Conservation (phyloP, 2,113 vertebrate genomes). For the Arenaria interpres region DNA sequence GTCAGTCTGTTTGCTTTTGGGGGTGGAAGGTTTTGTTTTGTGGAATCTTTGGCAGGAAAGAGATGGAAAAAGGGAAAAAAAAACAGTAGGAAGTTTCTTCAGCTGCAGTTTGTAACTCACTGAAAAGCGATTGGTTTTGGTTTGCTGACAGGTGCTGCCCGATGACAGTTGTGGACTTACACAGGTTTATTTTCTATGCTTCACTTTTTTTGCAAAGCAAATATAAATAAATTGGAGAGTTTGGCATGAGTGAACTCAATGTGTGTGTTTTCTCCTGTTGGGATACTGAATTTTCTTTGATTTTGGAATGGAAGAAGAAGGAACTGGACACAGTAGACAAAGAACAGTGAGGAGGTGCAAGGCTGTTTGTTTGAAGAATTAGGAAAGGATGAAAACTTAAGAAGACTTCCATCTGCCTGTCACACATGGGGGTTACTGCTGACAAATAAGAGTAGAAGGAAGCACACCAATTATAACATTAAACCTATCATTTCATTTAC, state of each 20-base stretch:
- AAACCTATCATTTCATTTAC: not conserved
- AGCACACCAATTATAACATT: not conserved
- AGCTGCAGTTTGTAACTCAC: not conserved
- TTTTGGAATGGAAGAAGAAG: not conserved
- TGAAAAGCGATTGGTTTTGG: not conserved
- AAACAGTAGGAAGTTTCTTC: not conserved
- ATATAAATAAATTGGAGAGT: not conserved
- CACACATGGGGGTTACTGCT: not conserved
- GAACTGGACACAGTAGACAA: not conserved
- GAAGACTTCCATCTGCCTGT: not conserved
- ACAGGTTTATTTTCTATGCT: not conserved
- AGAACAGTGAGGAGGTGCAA: not conserved
- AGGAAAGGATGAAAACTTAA: not conserved
- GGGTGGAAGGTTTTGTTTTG: not conserved
- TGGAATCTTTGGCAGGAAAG: not conserved
- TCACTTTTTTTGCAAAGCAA: not conserved
- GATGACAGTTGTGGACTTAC: not conserved
- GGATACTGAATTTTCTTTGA: not conserved
- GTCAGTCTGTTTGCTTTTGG: not conserved
- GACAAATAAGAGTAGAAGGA: not conserved
- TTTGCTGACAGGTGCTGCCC: conserved; percentile 18
- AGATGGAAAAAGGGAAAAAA: not conserved
- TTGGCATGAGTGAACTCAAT: not conserved
- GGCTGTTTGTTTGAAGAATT: not conserved
- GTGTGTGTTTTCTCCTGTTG: not conserved